phyloP scores from a whole-genome alignment of 2,888 invertebrate species.

The Stramonita haemastoma region DNA sequence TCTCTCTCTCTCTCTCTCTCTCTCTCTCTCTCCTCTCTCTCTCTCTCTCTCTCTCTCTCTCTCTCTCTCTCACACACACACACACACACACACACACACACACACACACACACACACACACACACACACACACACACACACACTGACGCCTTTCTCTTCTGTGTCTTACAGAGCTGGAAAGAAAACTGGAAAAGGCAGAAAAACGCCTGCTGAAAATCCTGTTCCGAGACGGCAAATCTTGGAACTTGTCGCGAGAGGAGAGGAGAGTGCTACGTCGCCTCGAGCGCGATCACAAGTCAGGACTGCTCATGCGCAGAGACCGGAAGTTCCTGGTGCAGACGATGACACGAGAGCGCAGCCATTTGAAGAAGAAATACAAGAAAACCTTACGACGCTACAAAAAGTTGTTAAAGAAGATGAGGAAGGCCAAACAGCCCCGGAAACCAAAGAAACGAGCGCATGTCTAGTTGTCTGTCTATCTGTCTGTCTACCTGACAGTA shows the following conservation, averaged over 20 bases:
- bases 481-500: neutral
- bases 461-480: slow-evolving; percentile 1
- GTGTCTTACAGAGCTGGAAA: neutral
- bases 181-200: too few species aligned
- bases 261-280: neutral
- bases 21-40: neutral
- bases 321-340: slow-evolving; percentile 50
- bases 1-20: neutral
- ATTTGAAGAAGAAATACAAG: slow-evolving; percentile 52
- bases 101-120: neutral
- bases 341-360: slow-evolving; percentile 47
- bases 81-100: slow-evolving; percentile 10
- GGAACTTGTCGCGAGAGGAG: neutral
- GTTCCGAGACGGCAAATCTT: neutral
- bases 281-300: neutral
- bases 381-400: slow-evolving; percentile 52
- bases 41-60: neutral
- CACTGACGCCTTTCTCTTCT: neutral
- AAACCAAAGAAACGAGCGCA: slow-evolving; percentile 26
- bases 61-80: neutral
- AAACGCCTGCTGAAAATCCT: too few species aligned
- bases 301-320: too few species aligned
- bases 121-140: neutral
- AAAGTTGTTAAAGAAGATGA: slow-evolving; percentile 46
- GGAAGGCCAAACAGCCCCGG: neutral